A percentile compares a stretch with the other conserved stretches of the same genome.
These are phyloP conservation scores for Acipenser oxyrinchus DNA, from an alignment of 2,797 vertebrate genomes.

Conservation along the genomic window DNA sequence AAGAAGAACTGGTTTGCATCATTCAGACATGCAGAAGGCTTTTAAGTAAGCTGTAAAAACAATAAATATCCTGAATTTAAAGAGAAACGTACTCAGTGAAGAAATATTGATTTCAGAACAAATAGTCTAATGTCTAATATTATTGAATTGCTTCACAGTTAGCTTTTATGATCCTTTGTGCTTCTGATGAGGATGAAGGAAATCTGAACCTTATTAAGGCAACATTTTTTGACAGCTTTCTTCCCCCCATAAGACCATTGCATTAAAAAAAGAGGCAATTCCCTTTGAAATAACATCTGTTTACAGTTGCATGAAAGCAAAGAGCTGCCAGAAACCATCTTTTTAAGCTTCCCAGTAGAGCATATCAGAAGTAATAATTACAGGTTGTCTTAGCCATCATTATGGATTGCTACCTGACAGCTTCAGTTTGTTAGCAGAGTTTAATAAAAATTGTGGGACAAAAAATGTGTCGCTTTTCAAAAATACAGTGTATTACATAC, in stretches of 20 bases:
- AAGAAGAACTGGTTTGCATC: conserved; percentile 70
- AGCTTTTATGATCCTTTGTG: conserved; percentile 35
- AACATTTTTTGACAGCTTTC: conserved; percentile 10
- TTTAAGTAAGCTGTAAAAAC: conserved; percentile 77
- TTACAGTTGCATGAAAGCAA: neutral
- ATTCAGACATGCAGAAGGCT: conserved; percentile 68
- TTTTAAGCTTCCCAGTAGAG: neutral
- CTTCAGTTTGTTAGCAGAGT: too few relatives aligned
- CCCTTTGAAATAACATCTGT: neutral
- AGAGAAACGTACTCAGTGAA: conserved; percentile 53
- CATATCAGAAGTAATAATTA: neutral
- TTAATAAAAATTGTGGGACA: too few relatives aligned
- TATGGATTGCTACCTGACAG: too few relatives aligned
- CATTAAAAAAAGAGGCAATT: neutral
- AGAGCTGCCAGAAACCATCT: neutral
- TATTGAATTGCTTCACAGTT: conserved; percentile 74
- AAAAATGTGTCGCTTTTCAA: too few relatives aligned
- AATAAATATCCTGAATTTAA: conserved; percentile 74
- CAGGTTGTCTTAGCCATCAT: neutral
- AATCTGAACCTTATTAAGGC: neutral
- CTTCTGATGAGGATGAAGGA: conserved; percentile 13
- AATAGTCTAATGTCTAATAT: conserved; percentile 68
- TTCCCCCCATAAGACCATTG: neutral
- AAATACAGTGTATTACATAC: too few relatives aligned
- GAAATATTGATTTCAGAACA: conserved; percentile 74